Conservation (phyloP, 2,113 vertebrate genomes). For the Sinocyclocheilus rhinocerous region DNA sequence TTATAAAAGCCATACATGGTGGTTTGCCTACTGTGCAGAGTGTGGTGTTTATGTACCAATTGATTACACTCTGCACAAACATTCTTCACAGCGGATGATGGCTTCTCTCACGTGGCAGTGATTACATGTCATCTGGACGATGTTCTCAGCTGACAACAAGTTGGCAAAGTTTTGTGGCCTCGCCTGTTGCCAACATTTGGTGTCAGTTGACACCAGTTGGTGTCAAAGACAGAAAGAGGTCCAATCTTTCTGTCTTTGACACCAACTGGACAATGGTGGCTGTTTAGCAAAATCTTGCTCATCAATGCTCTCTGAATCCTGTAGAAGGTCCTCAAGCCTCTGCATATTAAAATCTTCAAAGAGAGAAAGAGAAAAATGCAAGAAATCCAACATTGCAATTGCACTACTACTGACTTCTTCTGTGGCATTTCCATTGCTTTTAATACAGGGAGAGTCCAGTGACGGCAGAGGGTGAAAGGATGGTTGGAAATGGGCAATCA, state of each 20-base stretch:
- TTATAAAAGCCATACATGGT: too few relatives aligned
- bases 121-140: not conserved
- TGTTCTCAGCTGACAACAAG: conserved; percentile 21
- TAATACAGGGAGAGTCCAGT: not conserved
- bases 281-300: not conserved
- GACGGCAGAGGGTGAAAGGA: not conserved
- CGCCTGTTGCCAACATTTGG: conserved; percentile 23
- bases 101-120: not conserved
- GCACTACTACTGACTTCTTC: not conserved
- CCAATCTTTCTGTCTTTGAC: conserved; percentile 23
- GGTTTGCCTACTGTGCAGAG: too few relatives aligned
- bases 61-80: too few relatives aligned
- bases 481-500: not conserved
- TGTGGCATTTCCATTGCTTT: not conserved
- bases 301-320: not conserved
- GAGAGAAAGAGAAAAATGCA: not conserved
- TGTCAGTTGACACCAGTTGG: not conserved
- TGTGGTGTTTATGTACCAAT: too few relatives aligned
- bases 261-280: conserved; percentile 9
- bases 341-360: conserved; percentile 1
- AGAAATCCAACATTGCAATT: not conserved
- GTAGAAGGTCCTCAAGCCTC: conserved; percentile 8
- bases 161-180: conserved; percentile 25
- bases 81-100: not conserved
- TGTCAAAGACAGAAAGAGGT: too few relatives aligned